A percentile compares a stretch with the other conserved stretches of the same genome.
These are phyloP conservation scores for Florisuga fusca DNA, from an alignment of 2,797 vertebrate species.

Conservation along the genomic window DNA sequence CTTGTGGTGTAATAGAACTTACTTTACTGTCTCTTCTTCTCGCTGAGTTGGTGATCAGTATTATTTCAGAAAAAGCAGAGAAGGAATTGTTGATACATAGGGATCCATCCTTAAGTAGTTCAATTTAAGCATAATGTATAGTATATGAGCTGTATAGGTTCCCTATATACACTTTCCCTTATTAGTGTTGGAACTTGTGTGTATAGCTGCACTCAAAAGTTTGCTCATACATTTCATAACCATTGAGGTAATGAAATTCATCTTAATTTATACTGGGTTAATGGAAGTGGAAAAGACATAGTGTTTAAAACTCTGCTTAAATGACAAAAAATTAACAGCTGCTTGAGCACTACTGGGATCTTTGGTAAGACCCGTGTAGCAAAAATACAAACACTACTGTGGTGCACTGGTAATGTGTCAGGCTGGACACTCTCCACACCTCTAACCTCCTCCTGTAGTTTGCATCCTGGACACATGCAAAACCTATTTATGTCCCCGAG, in stretches of 20 bases:
- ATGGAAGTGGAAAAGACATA: not conserved
- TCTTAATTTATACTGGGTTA: not conserved
- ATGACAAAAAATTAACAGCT: not conserved
- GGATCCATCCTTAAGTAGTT: not conserved
- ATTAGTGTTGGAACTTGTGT: not conserved
- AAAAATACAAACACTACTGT: not conserved
- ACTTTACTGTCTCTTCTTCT: not conserved
- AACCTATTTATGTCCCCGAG: not conserved
- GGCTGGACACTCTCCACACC: not conserved
- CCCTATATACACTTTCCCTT: no score
- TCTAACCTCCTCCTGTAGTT: not conserved
- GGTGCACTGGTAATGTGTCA: not conserved
- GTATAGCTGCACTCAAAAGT: not conserved
- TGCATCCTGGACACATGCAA: not conserved
- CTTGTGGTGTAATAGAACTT: not conserved
- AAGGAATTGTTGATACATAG: not conserved
- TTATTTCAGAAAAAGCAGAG: not conserved
- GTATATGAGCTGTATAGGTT: not conserved
- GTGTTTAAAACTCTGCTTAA: not conserved
- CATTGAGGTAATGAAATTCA: not conserved
- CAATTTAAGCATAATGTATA: not conserved
- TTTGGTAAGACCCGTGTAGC: rapidly evolving
- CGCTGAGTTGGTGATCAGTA: not conserved
- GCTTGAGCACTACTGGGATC: not conserved
- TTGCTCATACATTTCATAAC: not conserved